phyloP scores from a whole-genome alignment of 1,140 invertebrate genomes.

The Pectinophora gossypiella region DNA sequence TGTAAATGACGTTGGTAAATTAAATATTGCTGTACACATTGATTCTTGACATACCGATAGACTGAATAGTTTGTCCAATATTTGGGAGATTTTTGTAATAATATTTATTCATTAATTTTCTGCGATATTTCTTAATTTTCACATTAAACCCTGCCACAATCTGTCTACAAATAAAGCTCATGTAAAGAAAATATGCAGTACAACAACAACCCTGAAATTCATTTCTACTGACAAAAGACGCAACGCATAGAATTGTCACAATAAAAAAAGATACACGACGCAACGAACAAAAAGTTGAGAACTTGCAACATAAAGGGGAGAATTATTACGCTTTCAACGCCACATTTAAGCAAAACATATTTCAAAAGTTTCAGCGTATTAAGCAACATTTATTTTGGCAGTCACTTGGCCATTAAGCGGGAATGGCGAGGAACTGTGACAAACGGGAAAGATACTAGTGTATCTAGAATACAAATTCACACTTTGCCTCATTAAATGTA shows the following conservation, averaged over 20 bases:
- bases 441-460: conserved; percentile 24
- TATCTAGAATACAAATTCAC: conserved; percentile 24
- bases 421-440: conserved; percentile 44
- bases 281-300: conserved; percentile 44
- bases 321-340: conserved; percentile 70
- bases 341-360: conserved; percentile 71
- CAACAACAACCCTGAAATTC: too few species aligned
- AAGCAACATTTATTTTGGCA: conserved; percentile 75
- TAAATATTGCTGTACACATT: too few species aligned
- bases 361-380: conserved; percentile 64
- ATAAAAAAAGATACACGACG: conserved; percentile 22
- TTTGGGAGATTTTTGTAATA: too few species aligned
- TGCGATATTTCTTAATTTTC: too few species aligned
- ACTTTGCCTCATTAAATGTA: neutral
- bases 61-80: too few species aligned
- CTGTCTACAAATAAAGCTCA: too few species aligned
- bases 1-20: too few species aligned
- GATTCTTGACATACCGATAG: too few species aligned
- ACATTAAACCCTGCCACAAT: too few species aligned
- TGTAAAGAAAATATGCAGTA: too few species aligned
- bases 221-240: conserved; percentile 1
- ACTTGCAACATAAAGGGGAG: conserved; percentile 30
- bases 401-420: conserved; percentile 59
- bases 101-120: too few species aligned
- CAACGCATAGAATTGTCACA: neutral